Evolutionary conservation across 2,888 invertebrate species (phyloP), one percentile per base, ranked within the genome.

Genomic region (Nipponacmea schrenckii): DNA sequence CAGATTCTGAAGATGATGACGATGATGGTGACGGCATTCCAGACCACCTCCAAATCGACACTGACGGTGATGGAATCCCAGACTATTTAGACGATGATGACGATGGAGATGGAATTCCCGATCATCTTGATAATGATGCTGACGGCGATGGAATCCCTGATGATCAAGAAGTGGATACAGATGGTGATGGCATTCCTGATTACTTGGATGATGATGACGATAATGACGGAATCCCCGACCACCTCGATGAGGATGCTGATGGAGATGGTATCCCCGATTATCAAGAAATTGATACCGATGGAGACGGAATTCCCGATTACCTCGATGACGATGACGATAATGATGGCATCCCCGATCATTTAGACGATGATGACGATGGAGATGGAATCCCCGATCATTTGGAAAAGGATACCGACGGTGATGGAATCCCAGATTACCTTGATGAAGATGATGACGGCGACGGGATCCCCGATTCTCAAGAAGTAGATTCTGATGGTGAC

Each of bases 311-410:
- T 67, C 83, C 81, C 24, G 84, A 84, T 64, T 68, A 81, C 72
- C 68, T 72, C 67, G 84, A 80, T 15, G 72, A 74, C 27, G 84
- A 83, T 70, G 76, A 68, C 62, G 84, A 81, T 70, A 81, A 78
- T 31, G 81, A 79, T 75, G 84, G 84, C 0, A 82, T 85, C 63
- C 80, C 80, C 12, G 81, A 83, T 71, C 67, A 78, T 65, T 64
- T 71, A 10, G 78, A 83, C 44, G 72, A 78, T 62, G 77, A 80
- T 62, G 80, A 85, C 62, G 84, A 83, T 77, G 86, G 84, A 0
- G 86, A 87, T 78, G 86, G 86, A 27, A 86, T 87, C 62, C 85
- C 87, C n/a, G 85, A 86, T 76, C 69, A 83, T 68, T 62, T 80
- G 5, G 83, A 84, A 44, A 76, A 80, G 48, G 85, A 84, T 71